These are phyloP conservation scores for Dipus sagitta DNA, from an alignment of 2,797 vertebrate species.

Conservation along the genomic window DNA sequence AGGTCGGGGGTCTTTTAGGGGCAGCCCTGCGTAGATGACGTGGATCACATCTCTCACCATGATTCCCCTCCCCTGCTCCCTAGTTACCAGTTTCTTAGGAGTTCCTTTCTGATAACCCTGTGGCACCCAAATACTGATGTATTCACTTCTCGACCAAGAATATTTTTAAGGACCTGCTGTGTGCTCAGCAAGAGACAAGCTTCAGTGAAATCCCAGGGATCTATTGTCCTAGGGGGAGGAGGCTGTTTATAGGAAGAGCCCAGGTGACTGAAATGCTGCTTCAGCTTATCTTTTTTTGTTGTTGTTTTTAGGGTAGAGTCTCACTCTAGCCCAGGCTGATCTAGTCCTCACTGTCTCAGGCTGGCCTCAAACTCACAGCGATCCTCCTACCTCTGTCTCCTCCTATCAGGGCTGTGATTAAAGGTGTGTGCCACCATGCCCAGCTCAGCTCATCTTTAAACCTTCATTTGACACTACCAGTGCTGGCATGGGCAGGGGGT, in stretches of 20 bases:
- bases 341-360: no score
- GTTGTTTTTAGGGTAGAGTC: no score
- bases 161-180: background rate
- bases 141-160: background rate
- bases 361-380: no score
- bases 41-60: background rate
- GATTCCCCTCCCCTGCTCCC: background rate
- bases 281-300: background rate
- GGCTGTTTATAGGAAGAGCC: background rate
- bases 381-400: no score
- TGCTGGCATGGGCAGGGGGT: background rate
- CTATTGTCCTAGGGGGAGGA: background rate
- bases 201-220: background rate
- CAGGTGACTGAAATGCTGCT: background rate
- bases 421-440: no score
- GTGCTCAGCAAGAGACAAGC: background rate
- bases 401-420: no score
- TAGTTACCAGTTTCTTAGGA: background rate
- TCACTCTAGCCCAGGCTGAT: no score
- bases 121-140: background rate
- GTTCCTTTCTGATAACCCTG: conserved; percentile 10
- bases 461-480: background rate
- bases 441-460: background rate
- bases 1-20: background rate
- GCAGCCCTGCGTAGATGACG: background rate